phyloP scores from a whole-genome alignment of 2,113 vertebrate genomes.

The Saccopteryx leptura region DNA sequence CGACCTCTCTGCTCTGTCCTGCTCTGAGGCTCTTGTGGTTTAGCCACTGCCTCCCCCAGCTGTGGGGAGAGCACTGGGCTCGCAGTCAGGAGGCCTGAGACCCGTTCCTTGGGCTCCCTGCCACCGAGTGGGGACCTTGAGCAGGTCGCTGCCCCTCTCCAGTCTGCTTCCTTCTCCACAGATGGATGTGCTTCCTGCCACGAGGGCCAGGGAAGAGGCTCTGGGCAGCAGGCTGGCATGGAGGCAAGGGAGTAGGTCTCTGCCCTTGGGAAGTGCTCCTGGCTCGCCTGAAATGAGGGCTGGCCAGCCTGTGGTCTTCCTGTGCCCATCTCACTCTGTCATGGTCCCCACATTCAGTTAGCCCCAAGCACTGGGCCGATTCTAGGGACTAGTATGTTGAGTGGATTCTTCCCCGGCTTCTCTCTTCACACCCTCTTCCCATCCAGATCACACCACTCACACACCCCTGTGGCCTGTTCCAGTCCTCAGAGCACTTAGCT shows the following conservation, averaged over 20 bases:
- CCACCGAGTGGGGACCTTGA: not conserved
- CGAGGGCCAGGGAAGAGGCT: not conserved
- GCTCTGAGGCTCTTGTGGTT: not conserved
- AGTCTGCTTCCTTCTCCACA: not conserved
- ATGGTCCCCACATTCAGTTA: not conserved
- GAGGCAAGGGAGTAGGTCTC: not conserved
- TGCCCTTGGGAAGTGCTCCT: not conserved
- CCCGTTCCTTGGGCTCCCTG: not conserved
- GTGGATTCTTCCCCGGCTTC: not conserved
- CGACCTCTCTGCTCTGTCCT: not conserved
- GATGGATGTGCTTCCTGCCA: not conserved
- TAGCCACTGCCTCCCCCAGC: not conserved
- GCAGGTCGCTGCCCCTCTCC: not conserved
- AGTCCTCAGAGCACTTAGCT: not conserved
- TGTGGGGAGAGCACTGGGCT: not conserved
- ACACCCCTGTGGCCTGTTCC: not conserved
- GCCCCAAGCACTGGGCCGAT: not conserved
- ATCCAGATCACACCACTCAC: not conserved
- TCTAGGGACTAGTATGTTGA: not conserved
- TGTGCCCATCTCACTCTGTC: rapidly evolving
- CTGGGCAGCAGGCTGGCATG: not conserved
- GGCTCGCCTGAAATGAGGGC: not conserved
- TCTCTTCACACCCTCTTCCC: not conserved
- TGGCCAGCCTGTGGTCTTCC: not conserved
- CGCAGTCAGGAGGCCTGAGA: not conserved